Evolutionary conservation across 2,113 vertebrate genomes (phyloP).

Genomic region (Amazona guildingii): DNA sequence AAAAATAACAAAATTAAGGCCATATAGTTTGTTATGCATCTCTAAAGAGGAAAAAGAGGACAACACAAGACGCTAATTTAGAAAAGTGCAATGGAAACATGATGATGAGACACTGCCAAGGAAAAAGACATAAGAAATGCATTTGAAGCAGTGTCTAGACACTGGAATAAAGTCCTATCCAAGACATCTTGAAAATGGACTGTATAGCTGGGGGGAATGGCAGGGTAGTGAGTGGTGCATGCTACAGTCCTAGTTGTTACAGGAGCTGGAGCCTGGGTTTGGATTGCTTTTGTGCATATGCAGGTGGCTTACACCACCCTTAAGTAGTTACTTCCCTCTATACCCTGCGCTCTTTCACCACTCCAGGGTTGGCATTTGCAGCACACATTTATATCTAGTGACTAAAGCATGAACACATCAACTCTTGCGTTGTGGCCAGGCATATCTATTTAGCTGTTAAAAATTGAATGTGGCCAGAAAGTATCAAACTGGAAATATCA

Average conservation of each 20-base stretch:
- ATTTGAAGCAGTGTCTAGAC: not conserved
- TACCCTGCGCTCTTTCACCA: not conserved
- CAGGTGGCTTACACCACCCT: not conserved
- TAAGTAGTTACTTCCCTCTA: not conserved
- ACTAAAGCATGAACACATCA: not conserved
- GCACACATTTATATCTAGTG: not conserved
- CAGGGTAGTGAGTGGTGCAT: not conserved
- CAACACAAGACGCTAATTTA: not conserved
- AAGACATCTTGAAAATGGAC: not conserved
- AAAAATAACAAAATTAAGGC: not conserved
- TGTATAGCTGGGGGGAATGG: not conserved
- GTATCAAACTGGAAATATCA: not conserved
- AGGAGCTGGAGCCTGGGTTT: not conserved
- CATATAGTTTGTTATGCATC: not conserved
- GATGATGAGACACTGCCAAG: not conserved
- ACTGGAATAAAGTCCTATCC: not conserved
- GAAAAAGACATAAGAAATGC: not conserved
- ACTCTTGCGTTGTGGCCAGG: not conserved
- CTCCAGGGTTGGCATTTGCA: not conserved
- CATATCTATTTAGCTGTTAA: not conserved
- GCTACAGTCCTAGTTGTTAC: not conserved
- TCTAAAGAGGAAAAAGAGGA: not conserved
- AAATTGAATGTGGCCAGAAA: not conserved
- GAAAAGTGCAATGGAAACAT: not conserved
- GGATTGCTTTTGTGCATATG: not conserved